These are phyloP conservation scores for Camptogramma bilineatum DNA, from an alignment of 2,888 invertebrate genomes.

Conservation along the genomic window DNA sequence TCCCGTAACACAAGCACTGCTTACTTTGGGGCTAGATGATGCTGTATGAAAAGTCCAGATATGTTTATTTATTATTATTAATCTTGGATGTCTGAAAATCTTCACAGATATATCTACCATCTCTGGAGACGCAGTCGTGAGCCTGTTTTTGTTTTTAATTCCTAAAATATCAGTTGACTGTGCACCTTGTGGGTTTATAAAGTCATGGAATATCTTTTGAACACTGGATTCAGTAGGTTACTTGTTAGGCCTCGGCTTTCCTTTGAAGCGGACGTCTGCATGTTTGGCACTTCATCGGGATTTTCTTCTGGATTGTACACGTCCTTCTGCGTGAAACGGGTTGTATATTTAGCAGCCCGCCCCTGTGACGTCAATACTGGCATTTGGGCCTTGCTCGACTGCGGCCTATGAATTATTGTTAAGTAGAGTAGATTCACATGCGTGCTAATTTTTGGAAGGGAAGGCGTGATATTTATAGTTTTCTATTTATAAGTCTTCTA, in stretches of 20 bases:
- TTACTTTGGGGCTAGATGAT: too few relatives aligned
- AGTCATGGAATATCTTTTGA: too few relatives aligned
- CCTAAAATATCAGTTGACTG: too few relatives aligned
- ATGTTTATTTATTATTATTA: too few relatives aligned
- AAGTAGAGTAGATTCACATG: conserved; percentile 22
- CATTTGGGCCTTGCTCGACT: conserved; percentile 68
- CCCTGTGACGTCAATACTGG: conserved; percentile 80
- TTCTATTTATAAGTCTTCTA: conserved; percentile 1
- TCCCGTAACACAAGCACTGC: too few relatives aligned
- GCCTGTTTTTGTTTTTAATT: too few relatives aligned
- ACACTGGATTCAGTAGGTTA: neutral
- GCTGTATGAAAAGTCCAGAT: too few relatives aligned
- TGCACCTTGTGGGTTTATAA: too few relatives aligned
- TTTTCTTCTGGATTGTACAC: conserved; percentile 7
- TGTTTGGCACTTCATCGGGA: neutral
- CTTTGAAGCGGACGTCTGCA: neutral
- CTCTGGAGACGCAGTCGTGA: too few relatives aligned
- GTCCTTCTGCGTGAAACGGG: conserved; percentile 11
- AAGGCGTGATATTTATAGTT: neutral
- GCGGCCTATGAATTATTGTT: conserved; percentile 34
- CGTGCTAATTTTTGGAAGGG: conserved; percentile 19
- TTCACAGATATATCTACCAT: too few relatives aligned
- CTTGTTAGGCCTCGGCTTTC: neutral
- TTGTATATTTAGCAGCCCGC: conserved; percentile 70
- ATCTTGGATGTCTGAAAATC: too few relatives aligned